Percentiles rank a stretch among this genome's conserved stretches.
Conservation (phyloP, 2,888 invertebrate species). For the Ophion slaviceki region DNA sequence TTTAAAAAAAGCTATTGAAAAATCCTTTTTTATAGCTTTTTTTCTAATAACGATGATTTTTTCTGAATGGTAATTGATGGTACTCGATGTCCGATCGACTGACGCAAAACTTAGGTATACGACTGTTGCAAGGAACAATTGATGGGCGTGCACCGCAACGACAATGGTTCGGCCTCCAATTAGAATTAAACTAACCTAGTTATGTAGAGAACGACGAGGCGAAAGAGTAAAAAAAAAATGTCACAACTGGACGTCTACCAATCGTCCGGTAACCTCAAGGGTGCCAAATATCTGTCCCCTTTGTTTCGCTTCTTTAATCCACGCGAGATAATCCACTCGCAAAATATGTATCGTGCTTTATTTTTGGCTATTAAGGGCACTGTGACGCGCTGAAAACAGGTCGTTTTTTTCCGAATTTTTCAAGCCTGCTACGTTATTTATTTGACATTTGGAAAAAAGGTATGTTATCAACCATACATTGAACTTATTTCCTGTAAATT, state of each 20-base stretch:
- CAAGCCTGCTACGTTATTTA: too few species aligned
- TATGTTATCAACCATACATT: too few species aligned
- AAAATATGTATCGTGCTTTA: slow-evolving; percentile 21
- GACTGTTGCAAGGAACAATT: slow-evolving; percentile 66
- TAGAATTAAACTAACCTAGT: slow-evolving; percentile 33
- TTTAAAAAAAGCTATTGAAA: too few species aligned
- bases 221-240: slow-evolving; percentile 1
- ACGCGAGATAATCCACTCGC: not conserved
- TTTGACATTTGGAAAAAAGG: too few species aligned
- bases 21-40: not conserved
- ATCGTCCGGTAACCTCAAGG: slow-evolving; percentile 8
- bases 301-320: slow-evolving; percentile 23
- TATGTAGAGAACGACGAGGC: not conserved
- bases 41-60: not conserved
- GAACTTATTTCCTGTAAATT: too few species aligned
- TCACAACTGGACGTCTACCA: not conserved
- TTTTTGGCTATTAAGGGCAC: slow-evolving; percentile 20
- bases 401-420: too few species aligned
- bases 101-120: not conserved
- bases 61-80: too few species aligned
- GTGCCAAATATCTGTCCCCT: slow-evolving; percentile 2
- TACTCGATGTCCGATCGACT: not conserved
- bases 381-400: too few species aligned
- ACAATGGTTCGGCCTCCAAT: slow-evolving; percentile 71
- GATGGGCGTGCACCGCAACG: slow-evolving; percentile 61